Evolutionary conservation across 1,140 invertebrate species (phyloP), one percentile per base, ranked within the genome.

Genomic region (Lucilia cuprina): DNA sequence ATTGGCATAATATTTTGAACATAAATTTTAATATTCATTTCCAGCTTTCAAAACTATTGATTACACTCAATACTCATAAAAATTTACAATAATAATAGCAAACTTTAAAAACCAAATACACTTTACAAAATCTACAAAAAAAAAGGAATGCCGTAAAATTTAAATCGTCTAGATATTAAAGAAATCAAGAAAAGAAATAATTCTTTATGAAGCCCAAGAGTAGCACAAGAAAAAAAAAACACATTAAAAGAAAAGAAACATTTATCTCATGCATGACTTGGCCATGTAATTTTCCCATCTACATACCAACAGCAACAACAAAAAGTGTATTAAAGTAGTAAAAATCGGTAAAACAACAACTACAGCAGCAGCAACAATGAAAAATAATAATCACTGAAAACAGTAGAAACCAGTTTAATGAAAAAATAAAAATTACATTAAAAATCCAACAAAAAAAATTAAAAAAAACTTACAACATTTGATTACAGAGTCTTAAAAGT

Each of bases 401-500:
- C 19, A 41, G 49, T 14, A 41, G 21, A 80, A 80, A 80, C 77
- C 77, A 49, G 77, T 80, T 80, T 80, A 80, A 80, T 80, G 41
- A 1, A 80, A 80, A 41, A 41, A 80, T 49, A 80, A 80, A n/a
- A 80, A 80, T 49, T 49, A 80, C 77, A 78, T 30, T 75, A 75
- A 34, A 34, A 60, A 60, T 30, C 25, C 25, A 30, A 30, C 25
- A n/a, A 70, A 25, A 70, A 70, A 19, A 7, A 21, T 21, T 19
- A 25, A 60, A 60, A n/a, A 60, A 60, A 60, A 60, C 25, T 30
- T 30, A 30, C 25, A n/a, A 80, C 77, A 50, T 80, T 80, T 80
- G 77, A 80, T 80, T 80, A 80, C 77, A 49, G n/a, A 30, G 77
- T 80, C 41, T 80, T 80, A 80, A 80, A 49, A 80, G 41, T 80